Base-by-base conservation (phyloP, 1,140 invertebrate genomes). In the Dreissena rostriformis region DNA sequence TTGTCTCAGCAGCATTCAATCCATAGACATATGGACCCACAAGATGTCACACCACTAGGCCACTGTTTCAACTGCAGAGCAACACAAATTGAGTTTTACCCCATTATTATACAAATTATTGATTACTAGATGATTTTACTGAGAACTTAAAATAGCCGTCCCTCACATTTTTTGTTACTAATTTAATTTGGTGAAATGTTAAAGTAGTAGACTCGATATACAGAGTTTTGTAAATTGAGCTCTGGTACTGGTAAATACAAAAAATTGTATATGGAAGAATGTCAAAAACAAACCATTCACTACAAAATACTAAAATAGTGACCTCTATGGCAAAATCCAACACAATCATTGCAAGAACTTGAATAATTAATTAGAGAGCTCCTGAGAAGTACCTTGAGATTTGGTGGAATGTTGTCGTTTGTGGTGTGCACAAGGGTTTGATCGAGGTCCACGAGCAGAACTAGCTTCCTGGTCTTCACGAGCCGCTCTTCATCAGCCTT, bases 401-500 rank as follows among this genome's bases (percentile, higher is more conserved):
- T 97, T 52, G 96, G 95, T 71, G 97, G 97, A 88, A 99, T 96
- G 92, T 97, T 96, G 92, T 99, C 98, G 94, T 99, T 99, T 17
- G 99, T 99, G 2, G 99, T 99, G 92, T 99, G 99, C 90, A 99
- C 98, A 39, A 99, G 94, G 0, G 99, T 99, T 93, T 99, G 98
- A 95, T 99, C 99, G 57, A 99, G 95, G 95, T 99, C 99, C 15
- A 99, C 98, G 8, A 99, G 95, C 2, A 99, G 93, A 49, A 98
- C 98, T 28, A 99, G 94, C 93, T 99, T 99, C 68, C 96, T 95
- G 89, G 97, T 96, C 87, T 95, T 95, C 26, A 99, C 93, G 77
- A 99, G 94, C 68, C 97, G 95, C 11, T 96, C 95, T 89, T 97
- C 96, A 94, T 99, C 98, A 90, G 97, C 97, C 92, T 96, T 96